Conservation (phyloP, 92 coral and sea anemone genomes). For the Montipora capitata region DNA sequence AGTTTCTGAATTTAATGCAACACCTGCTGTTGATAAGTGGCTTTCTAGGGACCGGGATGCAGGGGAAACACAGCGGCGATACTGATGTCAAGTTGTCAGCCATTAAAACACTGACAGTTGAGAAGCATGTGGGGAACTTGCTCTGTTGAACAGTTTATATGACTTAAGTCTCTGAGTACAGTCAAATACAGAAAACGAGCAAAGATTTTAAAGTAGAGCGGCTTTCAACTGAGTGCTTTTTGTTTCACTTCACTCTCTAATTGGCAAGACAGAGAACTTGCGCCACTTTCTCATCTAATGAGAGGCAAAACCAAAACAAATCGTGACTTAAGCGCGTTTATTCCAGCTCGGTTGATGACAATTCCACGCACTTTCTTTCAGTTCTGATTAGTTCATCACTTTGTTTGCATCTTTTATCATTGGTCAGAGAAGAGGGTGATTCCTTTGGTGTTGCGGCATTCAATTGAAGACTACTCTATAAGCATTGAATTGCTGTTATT, state of each 20-base stretch:
- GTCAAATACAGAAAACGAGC: no score
- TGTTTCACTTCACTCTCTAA: background rate
- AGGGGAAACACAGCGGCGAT: constrained; percentile 48
- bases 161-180: no score
- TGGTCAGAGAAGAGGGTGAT: background rate
- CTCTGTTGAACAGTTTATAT: no score
- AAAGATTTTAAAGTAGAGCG: no score
- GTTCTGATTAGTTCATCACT: background rate
- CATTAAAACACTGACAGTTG: no score
- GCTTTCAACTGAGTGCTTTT: background rate
- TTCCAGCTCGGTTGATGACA: background rate
- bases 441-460: background rate
- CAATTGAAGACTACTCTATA: background rate
- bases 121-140: no score
- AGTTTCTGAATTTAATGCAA: constrained; percentile 68
- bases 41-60: constrained; percentile 24
- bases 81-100: no score
- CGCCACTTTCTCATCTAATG: background rate
- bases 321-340: background rate
- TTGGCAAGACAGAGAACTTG: background rate
- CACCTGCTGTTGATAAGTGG: constrained; percentile 41
- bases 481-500: background rate
- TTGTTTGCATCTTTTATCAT: background rate
- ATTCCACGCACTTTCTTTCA: background rate
- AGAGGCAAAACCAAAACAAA: no score